These are phyloP conservation scores for Siniperca chuatsi DNA, from an alignment of 2,113 vertebrate species.

Conservation along the genomic window DNA sequence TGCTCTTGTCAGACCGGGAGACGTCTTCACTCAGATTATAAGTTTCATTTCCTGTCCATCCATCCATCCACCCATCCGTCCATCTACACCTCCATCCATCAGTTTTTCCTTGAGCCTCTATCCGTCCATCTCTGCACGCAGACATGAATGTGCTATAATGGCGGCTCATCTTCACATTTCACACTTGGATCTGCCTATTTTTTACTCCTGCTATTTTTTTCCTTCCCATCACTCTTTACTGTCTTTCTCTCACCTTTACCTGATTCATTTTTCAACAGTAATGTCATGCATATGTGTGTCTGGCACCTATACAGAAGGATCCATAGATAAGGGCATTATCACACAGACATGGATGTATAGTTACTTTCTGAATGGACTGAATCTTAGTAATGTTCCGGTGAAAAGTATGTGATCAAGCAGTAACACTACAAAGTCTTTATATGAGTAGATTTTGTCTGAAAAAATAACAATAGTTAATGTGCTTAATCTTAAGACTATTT, in stretches of 20 bases:
- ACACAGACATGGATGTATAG: not conserved
- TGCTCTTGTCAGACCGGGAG: constrained; percentile 58
- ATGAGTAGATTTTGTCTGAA: not conserved
- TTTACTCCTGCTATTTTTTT: not conserved
- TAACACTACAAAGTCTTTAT: not conserved
- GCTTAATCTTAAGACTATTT: not conserved
- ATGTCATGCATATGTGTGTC: not conserved
- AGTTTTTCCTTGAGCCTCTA: constrained; percentile 8
- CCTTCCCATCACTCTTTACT: not conserved
- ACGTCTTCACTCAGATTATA: constrained; percentile 67
- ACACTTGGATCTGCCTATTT: constrained; percentile 28
- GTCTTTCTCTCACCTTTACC: not conserved
- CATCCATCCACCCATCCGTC: constrained; percentile 23
- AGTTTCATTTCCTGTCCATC: constrained; percentile 70
- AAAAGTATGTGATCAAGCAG: not conserved
- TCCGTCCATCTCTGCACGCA: constrained; percentile 43
- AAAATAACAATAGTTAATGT: not conserved
- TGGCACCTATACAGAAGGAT: not conserved
- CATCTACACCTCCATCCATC: constrained; percentile 41
- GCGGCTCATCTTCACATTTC: constrained; percentile 45
- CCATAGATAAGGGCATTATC: not conserved
- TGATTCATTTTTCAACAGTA: not conserved
- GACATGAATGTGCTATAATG: constrained; percentile 12
- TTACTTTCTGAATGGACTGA: not conserved
- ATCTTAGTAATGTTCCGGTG: not conserved